phyloP scores from a whole-genome alignment of 2,797 vertebrate species.

The Lycodopsis pacificus region DNA sequence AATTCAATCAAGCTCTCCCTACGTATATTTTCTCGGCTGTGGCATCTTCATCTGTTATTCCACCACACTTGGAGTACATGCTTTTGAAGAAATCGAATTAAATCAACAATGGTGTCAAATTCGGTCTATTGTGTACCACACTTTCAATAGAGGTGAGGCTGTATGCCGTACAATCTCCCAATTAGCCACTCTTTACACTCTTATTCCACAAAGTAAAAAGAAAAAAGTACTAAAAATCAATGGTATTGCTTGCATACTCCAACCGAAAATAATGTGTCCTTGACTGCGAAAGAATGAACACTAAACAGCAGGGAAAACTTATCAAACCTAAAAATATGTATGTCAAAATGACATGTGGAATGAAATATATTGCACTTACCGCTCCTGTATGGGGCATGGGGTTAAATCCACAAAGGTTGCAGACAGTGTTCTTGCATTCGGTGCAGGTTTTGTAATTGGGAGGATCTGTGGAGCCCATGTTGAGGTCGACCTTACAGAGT shows the following conservation, averaged over 20 bases:
- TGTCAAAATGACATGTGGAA: background rate
- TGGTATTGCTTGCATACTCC: background rate
- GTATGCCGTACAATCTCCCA: background rate
- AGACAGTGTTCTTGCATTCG: constrained; percentile 91
- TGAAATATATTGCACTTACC: constrained; percentile 78
- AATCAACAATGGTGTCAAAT: constrained; percentile 17
- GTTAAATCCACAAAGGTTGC: constrained; percentile 98
- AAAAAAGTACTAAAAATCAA: background rate
- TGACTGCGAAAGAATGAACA: background rate
- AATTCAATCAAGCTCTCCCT: constrained; percentile 25
- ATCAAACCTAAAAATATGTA: background rate
- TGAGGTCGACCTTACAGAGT: constrained; percentile 92
- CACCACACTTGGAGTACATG: constrained; percentile 1
- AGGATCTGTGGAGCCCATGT: constrained; percentile 85
- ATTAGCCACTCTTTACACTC: background rate
- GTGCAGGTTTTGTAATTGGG: constrained; percentile 94
- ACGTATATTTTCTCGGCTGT: constrained; percentile 6
- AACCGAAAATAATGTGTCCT: background rate
- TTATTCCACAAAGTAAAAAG: background rate
- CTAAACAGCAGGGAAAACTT: background rate
- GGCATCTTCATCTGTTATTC: constrained; percentile 21
- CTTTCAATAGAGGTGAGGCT: constrained; percentile 16
- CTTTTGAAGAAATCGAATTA: constrained; percentile 22
- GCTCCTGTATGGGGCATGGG: constrained; percentile 88
- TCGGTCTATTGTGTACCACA: background rate